Conservation (phyloP, 1,140 invertebrate species). For the Diorhabda carinulata region DNA sequence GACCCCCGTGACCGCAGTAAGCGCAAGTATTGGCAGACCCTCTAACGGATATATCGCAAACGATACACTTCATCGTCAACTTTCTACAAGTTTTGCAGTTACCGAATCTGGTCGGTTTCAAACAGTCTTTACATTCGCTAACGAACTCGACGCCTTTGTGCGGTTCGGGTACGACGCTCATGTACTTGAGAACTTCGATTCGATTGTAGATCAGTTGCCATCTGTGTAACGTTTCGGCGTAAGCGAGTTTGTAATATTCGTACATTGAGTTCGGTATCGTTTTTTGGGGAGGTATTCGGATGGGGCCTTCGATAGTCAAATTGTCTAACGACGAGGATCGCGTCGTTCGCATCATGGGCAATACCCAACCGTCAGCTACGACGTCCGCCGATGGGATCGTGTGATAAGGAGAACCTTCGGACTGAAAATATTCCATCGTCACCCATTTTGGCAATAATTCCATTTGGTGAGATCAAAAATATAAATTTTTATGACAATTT, state of each 20-base stretch:
- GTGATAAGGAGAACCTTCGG: conserved; percentile 81
- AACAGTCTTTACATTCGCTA: conserved; percentile 69
- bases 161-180: conserved; percentile 54
- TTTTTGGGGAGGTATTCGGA: conserved; percentile 22
- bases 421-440: conserved; percentile 16
- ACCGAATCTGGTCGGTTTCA: conserved; percentile 59
- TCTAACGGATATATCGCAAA: conserved; percentile 82
- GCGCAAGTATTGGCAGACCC: conserved; percentile 80
- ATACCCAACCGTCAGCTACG: conserved; percentile 72
- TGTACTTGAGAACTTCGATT: conserved; percentile 77
- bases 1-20: conserved; percentile 87
- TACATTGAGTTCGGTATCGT: conserved; percentile 56
- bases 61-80: conserved; percentile 59
- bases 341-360: conserved; percentile 48
- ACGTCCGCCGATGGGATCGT: conserved; percentile 83
- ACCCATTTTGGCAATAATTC: too few relatives aligned
- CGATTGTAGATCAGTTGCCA: conserved; percentile 77
- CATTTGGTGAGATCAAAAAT: too few relatives aligned
- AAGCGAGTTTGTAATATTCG: conserved; percentile 81
- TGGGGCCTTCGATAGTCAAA: conserved; percentile 49
- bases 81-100: conserved; percentile 54
- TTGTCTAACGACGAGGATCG: conserved; percentile 80
- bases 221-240: conserved; percentile 84
- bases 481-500: too few relatives aligned
- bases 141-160: conserved; percentile 73